A percentile compares a stretch with the other conserved stretches of the same genome.
Conservation (phyloP, 2,888 invertebrate genomes). For the Priapulus caudatus region DNA sequence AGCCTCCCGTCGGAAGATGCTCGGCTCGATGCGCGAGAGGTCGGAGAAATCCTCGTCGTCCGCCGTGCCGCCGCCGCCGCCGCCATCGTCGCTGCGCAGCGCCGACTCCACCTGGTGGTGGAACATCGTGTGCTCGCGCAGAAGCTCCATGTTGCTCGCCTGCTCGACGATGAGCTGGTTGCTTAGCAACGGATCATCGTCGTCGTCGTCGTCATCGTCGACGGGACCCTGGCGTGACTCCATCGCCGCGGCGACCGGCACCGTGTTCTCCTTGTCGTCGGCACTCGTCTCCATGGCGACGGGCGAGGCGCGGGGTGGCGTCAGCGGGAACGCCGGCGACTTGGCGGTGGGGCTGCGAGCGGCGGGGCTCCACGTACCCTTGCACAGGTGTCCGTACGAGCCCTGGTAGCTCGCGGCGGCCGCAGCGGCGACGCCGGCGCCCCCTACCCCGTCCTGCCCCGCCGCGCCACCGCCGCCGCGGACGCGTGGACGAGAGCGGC, state of each 20-base stretch:
- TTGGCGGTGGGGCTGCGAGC: not conserved
- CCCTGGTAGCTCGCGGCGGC: no score
- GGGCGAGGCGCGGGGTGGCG: constrained; percentile 13
- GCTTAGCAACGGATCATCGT: constrained; percentile 20
- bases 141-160: constrained; percentile 10
- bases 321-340: constrained; percentile 2
- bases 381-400: not conserved
- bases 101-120: not conserved
- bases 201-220: no score
- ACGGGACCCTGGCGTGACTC: no score
- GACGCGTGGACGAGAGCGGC: no score
- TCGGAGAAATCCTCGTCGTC: not conserved
- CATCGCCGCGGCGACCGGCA: not conserved
- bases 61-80: no score
- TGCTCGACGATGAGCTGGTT: constrained; percentile 32
- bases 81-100: not conserved
- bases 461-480: no score
- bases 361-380: not conserved
- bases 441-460: no score
- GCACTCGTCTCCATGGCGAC: constrained; percentile 10
- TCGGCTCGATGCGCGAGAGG: not conserved
- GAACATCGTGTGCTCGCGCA: constrained; percentile 4
- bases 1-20: not conserved
- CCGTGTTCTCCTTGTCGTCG: constrained; percentile 12
- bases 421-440: no score